These are phyloP conservation scores for Micrasema longulum DNA, from an alignment of 1,140 invertebrate species.

Conservation along the genomic window DNA sequence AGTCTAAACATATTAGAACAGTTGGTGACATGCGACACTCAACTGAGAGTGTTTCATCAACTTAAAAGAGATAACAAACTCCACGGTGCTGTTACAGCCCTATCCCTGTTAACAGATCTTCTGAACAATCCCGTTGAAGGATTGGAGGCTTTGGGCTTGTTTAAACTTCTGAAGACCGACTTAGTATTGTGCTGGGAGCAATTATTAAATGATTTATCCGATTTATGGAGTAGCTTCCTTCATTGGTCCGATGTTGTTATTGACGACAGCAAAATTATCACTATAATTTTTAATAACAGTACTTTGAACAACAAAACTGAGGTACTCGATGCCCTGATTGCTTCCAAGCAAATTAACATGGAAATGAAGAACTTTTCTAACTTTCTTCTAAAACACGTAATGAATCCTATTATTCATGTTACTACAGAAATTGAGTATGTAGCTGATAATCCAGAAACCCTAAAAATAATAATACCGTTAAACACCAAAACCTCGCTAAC, in stretches of 20 bases:
- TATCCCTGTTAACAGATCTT: slow-evolving; percentile 65
- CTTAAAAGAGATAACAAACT: slow-evolving; percentile 64
- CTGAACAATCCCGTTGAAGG: slow-evolving; percentile 65
- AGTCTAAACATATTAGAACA: slow-evolving; percentile 67
- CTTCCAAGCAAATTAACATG: slow-evolving; percentile 63
- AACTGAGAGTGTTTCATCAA: slow-evolving; percentile 65
- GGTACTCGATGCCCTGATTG: slow-evolving; percentile 66
- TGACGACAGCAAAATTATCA: slow-evolving; percentile 55
- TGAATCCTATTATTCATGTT: slow-evolving; percentile 69
- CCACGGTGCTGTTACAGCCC: slow-evolving; percentile 64
- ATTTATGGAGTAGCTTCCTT: slow-evolving; percentile 66
- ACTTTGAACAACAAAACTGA: slow-evolving; percentile 59
- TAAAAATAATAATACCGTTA: slow-evolving; percentile 63
- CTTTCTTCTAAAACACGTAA: slow-evolving; percentile 68
- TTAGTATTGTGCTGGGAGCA: slow-evolving; percentile 60
- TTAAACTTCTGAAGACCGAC: slow-evolving; percentile 62
- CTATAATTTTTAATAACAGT: slow-evolving; percentile 60
- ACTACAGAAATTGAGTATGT: slow-evolving; percentile 63
- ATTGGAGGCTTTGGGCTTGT: slow-evolving; percentile 67
- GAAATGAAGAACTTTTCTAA: slow-evolving; percentile 66
- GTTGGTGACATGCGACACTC: slow-evolving; percentile 67
- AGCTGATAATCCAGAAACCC: slow-evolving; percentile 61
- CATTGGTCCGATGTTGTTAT: slow-evolving; percentile 53
- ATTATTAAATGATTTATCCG: slow-evolving; percentile 62
- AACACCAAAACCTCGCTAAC: slow-evolving; percentile 62